These are phyloP conservation scores for Drosophila anomalata DNA, from an alignment of 2,888 invertebrate species.

Conservation along the genomic window DNA sequence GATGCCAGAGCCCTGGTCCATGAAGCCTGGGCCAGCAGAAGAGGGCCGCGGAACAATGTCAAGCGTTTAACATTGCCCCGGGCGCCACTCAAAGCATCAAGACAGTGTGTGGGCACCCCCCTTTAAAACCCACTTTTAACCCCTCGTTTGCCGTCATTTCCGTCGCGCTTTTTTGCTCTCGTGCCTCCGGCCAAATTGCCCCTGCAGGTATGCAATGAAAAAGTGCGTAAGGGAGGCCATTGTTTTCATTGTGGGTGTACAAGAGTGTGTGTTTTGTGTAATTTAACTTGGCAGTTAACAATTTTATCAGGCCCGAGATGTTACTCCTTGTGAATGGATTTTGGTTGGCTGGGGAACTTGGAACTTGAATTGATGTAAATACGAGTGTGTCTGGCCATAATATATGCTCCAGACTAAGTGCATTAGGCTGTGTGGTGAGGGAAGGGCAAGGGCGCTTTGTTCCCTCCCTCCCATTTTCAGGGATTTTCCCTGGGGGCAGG, in stretches of 20 bases:
- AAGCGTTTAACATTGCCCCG: slow-evolving; percentile 70
- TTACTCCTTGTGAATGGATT: slow-evolving; percentile 26
- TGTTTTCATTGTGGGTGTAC: slow-evolving; percentile 24
- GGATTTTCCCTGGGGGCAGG: slow-evolving; percentile 44
- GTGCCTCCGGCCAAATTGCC: slow-evolving; percentile 39
- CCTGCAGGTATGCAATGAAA: slow-evolving; percentile 75
- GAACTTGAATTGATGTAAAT: slow-evolving; percentile 49
- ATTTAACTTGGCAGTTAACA: slow-evolving; percentile 69
- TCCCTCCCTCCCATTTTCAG: not conserved
- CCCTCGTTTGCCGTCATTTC: slow-evolving; percentile 14
- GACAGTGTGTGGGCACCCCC: slow-evolving; percentile 10
- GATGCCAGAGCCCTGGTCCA: slow-evolving; percentile 50
- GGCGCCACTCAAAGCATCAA: slow-evolving; percentile 56
- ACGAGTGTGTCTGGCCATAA: slow-evolving; percentile 47
- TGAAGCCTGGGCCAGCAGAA: slow-evolving; percentile 1
- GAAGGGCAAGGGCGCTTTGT: slow-evolving; percentile 14
- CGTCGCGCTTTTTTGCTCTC: slow-evolving; percentile 15
- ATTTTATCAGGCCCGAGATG: slow-evolving; percentile 62
- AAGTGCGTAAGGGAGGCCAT: slow-evolving; percentile 50
- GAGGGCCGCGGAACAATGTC: slow-evolving; percentile 64
- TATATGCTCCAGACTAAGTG: slow-evolving; percentile 72
- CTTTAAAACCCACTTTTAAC: not conserved
- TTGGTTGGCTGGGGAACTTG: slow-evolving; percentile 20
- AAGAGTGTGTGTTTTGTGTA: slow-evolving; percentile 50
- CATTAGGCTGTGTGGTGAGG: slow-evolving; percentile 46